Base-by-base conservation (phyloP, 2,888 invertebrate genomes). In the Dryobotodes eremita region DNA sequence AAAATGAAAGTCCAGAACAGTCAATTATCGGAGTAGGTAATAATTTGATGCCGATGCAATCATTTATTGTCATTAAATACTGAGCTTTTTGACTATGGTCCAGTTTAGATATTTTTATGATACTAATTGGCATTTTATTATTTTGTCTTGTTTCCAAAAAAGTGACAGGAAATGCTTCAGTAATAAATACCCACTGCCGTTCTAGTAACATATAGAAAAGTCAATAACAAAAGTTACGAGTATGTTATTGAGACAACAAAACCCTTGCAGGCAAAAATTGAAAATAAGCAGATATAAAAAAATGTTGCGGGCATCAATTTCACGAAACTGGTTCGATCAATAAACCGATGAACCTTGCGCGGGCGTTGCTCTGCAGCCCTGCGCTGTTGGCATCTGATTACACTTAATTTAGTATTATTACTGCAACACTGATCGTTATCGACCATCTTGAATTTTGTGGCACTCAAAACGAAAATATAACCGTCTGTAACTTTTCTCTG, bases 321-420 rank as follows among this genome's bases (percentile, higher is more conserved):
- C 82, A 91, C 91, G 85, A 91, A 94, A 95, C 95, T 87, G 92
- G 95, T 95, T 94, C 86, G 87, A 83, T 85, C 85, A 86, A 87
- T 89, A 89, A 90, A 80, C 80, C 86, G 86, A 88, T 90, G 89
- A 86, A 85, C 85, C 77, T 68, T 71, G 83, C 88, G 92, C 90
- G 94, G 94, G 86, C 94, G 90, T 93, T 94, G 95, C 91, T 91
- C 91, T 89, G 86, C 84, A 89, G 90, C 89, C 85, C 86, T 85
- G 75, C 75, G 90, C 89, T 89, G 89, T 86, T 89, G 87, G 77
- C 86, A 88, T 86, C 86, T 87, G 91, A 91, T 91, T 92, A 90
- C 89, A 79, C 65, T 89, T 90, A 89, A 91, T 91, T 89, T 89
- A 77, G 78, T 86, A 86, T 90, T 90, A 90, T 91, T 90, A 89